Conservation (phyloP, 2,797 vertebrate species). For the Pangasius krempfi region DNA sequence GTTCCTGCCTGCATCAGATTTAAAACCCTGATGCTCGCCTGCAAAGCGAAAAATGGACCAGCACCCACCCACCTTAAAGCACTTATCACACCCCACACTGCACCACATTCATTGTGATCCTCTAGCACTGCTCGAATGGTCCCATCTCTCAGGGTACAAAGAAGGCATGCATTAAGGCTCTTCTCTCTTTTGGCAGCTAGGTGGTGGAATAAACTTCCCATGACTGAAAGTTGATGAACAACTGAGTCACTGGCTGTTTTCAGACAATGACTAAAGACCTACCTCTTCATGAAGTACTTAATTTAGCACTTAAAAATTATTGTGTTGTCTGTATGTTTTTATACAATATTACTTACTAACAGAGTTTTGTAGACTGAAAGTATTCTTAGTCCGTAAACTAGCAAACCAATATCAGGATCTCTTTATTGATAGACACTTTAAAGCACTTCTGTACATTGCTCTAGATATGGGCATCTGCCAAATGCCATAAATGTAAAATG, state of each 20-base stretch:
- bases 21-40: not conserved
- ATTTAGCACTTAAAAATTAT: not conserved
- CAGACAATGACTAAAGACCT: not conserved
- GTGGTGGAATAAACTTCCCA: not conserved
- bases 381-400: not conserved
- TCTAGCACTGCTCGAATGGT: not conserved
- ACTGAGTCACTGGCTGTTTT: not conserved
- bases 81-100: not conserved
- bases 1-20: not conserved
- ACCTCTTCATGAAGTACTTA: not conserved
- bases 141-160: not conserved
- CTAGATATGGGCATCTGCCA: not conserved
- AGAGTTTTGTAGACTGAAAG: not conserved
- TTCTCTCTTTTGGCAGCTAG: not conserved
- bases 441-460: not conserved
- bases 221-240: not conserved
- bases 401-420: not conserved
- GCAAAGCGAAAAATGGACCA: not conserved
- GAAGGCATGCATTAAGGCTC: not conserved
- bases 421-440: not conserved
- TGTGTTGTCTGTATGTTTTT: not conserved
- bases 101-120: not conserved
- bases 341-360: too few relatives aligned
- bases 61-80: not conserved
- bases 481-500: not conserved